Base-by-base conservation (phyloP, 2,113 vertebrate species). In the Ariopsis seemanni region DNA sequence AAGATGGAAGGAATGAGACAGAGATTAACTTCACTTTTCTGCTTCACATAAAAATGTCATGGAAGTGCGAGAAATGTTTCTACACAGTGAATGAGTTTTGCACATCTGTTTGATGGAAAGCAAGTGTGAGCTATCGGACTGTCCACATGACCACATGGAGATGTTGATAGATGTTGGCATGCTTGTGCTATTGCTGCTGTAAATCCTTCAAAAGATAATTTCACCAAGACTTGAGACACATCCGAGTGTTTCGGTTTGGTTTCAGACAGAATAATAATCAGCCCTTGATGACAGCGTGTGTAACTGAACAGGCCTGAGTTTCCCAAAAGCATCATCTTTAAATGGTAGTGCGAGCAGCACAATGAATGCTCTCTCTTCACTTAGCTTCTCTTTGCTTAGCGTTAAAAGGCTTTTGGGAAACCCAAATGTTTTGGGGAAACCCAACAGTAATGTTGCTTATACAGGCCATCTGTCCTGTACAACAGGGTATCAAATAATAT, bases 151-250 rank as follows among this genome's bases (percentile, higher is more conserved):
- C 91, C 82, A 50, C 42, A 83, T 92, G 90, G 88, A 88, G 87
- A 91, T 92, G 90, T 88, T 75, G 75, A 91, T 90, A 89, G 93
- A 92, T 90, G 90, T 90, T 92, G 87, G 84, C 89, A 69, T 86
- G 84, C 89, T 80, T 85, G 89, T 87, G 89, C 88, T 91, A 92
- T 92, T 92, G 79, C 88, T 83, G 88, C 90, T 84, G 89, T 94
- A 92, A 95, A 94, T 94, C 90, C 92, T 79, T 78, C n/a, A 2
- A 83, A 85, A 80, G 57, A 55, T 82, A 82, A 55, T 88, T 91
- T 91, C 89, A 86, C 82, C 89, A 79, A 90, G 87, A 60, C 34
- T 72, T 48, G 58, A 77, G 63, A 79, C 81, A 82, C 65, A 82
- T 52, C 58, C 53, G 27, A 86, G 84, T 63, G 62, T 89, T 87